Conservation (phyloP, 2,113 vertebrate genomes). For the Lipotes vexillifer region DNA sequence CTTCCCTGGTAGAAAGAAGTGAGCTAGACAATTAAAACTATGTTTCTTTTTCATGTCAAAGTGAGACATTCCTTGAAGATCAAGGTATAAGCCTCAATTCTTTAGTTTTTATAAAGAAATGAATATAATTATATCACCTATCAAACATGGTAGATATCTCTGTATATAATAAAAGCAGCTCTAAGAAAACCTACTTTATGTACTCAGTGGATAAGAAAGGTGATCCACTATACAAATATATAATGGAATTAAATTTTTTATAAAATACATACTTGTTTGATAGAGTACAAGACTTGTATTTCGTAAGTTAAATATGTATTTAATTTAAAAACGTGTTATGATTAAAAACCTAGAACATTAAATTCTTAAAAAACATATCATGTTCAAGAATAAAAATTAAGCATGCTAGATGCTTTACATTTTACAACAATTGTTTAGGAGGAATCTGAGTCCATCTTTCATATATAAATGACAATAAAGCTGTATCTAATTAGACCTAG, state of each 20-base stretch:
- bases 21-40: conserved; percentile 40
- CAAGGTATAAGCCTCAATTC: conserved; percentile 29
- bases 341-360: conserved; percentile 2
- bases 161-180: conserved; percentile 25
- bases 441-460: background rate
- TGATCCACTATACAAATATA: conserved; percentile 1
- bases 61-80: background rate
- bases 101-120: conserved; percentile 44
- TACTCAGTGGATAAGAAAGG: background rate
- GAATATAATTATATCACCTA: conserved; percentile 18
- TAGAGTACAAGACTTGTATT: conserved; percentile 22
- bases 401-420: background rate
- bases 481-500: background rate
- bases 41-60: conserved; percentile 31
- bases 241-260: background rate
- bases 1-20: background rate
- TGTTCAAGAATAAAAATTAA: conserved; percentile 39
- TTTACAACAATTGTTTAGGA: background rate
- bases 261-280: conserved; percentile 23
- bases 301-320: conserved; percentile 27
- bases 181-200: conserved; percentile 18
- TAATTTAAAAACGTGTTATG: conserved; percentile 32
- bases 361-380: background rate
- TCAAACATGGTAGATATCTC: background rate
- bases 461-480: background rate